Conservation (phyloP, 2,888 invertebrate genomes). For the Lucinisca nassula region DNA sequence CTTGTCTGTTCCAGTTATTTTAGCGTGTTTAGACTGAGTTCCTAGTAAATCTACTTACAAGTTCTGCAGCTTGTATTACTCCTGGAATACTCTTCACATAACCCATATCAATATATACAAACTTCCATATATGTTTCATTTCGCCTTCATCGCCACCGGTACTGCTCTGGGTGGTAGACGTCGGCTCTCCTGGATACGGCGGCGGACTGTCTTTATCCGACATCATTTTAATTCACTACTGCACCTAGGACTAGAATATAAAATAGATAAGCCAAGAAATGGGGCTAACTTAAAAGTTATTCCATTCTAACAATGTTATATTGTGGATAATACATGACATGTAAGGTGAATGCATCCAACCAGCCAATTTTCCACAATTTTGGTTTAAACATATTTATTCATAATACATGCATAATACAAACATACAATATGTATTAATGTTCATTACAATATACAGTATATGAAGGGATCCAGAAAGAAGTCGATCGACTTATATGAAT, state of each 20-base stretch:
- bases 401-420: neutral
- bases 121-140: slow-evolving; percentile 59
- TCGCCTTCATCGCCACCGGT: slow-evolving; percentile 15
- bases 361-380: neutral
- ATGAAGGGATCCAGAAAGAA: too few relatives aligned
- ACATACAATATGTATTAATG: too few relatives aligned
- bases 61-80: slow-evolving; percentile 52
- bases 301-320: too few relatives aligned
- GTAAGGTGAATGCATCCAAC: too few relatives aligned
- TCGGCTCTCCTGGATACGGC: neutral
- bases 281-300: too few relatives aligned
- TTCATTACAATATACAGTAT: too few relatives aligned
- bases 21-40: too few relatives aligned
- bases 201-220: neutral
- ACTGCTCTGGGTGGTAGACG: neutral
- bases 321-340: too few relatives aligned
- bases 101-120: slow-evolving; percentile 58
- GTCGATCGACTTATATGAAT: neutral
- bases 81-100: slow-evolving; percentile 62
- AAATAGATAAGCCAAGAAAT: too few relatives aligned
- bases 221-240: neutral
- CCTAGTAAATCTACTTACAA: too few relatives aligned
- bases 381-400: neutral
- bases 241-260: too few relatives aligned
- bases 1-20: too few relatives aligned